Conservation (phyloP, 2,888 invertebrate genomes). For the Mythimna albipuncta region DNA sequence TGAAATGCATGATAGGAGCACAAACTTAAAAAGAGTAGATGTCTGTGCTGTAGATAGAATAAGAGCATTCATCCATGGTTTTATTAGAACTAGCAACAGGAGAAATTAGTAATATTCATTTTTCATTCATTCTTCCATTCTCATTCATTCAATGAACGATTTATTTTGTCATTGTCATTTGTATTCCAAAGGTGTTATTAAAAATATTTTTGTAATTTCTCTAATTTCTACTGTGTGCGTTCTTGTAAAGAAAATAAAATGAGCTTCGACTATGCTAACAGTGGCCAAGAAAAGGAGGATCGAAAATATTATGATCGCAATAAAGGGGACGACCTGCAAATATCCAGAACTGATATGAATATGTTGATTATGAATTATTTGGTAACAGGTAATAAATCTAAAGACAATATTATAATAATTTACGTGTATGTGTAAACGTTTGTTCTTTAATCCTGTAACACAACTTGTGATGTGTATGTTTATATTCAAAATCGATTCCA, state of each 20-base stretch:
- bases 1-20: no score
- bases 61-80: background rate
- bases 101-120: background rate
- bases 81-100: background rate
- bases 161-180: conserved; percentile 63
- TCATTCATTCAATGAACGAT: conserved; percentile 43
- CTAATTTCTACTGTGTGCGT: conserved; percentile 30
- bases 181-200: conserved; percentile 61
- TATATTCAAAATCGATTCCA: conserved; percentile 21
- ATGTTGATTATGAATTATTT: conserved; percentile 99
- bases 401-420: conserved; percentile 3
- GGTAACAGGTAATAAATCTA: conserved; percentile 94
- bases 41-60: no score
- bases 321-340: conserved; percentile 94
- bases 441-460: conserved; percentile 1
- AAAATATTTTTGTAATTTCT: conserved; percentile 53
- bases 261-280: conserved; percentile 84
- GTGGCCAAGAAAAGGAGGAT: conserved; percentile 82
- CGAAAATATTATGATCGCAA: conserved; percentile 93
- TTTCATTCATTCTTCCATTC: conserved; percentile 17
- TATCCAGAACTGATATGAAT: conserved; percentile 98
- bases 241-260: conserved; percentile 68
- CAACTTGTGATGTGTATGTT: background rate
- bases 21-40: no score
- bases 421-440: conserved; percentile 1